Evolutionary conservation across 1,140 invertebrate genomes (phyloP), one percentile per base, ranked within the genome.

Genomic region (Hylyphantes graminicola): DNA sequence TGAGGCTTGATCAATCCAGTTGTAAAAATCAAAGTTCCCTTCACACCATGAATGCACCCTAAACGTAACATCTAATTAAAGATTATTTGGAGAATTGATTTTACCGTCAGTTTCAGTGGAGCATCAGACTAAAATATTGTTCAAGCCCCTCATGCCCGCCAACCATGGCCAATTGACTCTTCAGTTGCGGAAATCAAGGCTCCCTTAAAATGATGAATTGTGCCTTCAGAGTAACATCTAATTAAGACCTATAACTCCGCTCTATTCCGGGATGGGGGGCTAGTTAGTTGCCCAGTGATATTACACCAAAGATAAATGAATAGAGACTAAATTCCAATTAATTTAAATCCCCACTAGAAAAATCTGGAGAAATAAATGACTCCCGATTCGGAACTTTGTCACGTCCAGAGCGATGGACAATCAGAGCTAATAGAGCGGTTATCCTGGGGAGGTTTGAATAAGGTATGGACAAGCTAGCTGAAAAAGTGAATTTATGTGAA

Each of bases 371-470:
- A 35, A 35, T 35, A 35, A 35, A 35, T 35, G 35, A 35, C 35
- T 35, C 35, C 35, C 35, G 1, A 35, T 35, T 35, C 35, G 2
- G 1, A 35, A 35, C 35, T 35, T 35, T 35, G 35, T 35, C 35
- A 35, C 35, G 35, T 35, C 35, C 35, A 35, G 35, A 35, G 35
- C 35, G 35, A 35, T 35, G 35, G 35, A 35, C 35, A 80, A 59
- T 72, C 48, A 61, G 51, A 80, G 78, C 78, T 80, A 80, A 80
- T 80, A 80, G 72, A 80, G 78, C 21, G 78, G 65, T 80, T 65
- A 80, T n/a, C 61, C n/a, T 21, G 50, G 53, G 48, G 48, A 64
- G 21, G 48, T 50, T 55, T 53, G 65, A 67, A 78, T 51, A 21
- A 67, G 76, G 67, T 35, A 67, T 9, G 76, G 76, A 51, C 64